These are phyloP conservation scores for Lanius ludovicianus DNA, from an alignment of 2,113 vertebrate genomes.

Conservation along the genomic window DNA sequence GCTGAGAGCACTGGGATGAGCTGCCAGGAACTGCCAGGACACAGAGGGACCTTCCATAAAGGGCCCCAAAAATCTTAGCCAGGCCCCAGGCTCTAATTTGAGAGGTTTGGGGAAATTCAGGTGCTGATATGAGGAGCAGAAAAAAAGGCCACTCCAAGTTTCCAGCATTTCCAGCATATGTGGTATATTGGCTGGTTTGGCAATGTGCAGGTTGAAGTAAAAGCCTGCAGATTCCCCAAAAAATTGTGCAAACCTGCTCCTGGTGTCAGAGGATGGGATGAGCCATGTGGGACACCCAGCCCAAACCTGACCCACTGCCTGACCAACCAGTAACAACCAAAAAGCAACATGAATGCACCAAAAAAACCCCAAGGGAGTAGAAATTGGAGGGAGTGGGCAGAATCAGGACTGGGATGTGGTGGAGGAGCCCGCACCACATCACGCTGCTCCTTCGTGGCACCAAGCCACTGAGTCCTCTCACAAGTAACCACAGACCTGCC, in stretches of 20 bases:
- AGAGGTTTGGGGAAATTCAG: not conserved
- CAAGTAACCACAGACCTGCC: accelerated
- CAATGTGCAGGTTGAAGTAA: not conserved
- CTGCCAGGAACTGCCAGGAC: not conserved
- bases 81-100: no score
- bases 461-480: accelerated
- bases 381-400: not conserved
- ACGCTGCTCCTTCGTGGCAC: accelerated
- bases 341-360: accelerated
- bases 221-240: not conserved
- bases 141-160: not conserved
- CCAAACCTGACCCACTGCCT: not conserved
- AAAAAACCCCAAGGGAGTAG: not conserved
- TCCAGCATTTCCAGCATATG: not conserved
- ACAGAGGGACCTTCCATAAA: not conserved
- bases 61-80: not conserved
- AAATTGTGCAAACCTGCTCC: not conserved
- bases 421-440: not conserved
- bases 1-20: not conserved
- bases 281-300: not conserved
- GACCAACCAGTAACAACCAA: accelerated
- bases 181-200: not conserved
- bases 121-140: accelerated
- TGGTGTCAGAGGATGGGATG: not conserved
- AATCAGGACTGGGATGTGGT: not conserved